phyloP scores from a whole-genome alignment of 1,140 invertebrate species.

The Pinna nobilis region DNA sequence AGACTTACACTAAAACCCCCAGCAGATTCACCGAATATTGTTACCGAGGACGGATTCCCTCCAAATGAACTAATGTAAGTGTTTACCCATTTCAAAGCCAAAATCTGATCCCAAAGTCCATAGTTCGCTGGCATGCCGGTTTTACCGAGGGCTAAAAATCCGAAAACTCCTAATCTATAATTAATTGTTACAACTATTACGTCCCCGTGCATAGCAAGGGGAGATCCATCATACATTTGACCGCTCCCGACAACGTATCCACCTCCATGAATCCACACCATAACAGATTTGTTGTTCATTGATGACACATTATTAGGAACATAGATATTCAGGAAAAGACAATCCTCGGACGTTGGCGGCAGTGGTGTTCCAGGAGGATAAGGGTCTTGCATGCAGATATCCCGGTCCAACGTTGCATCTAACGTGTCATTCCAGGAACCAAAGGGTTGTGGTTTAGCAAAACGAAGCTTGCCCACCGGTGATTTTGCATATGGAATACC shows the following conservation, averaged over 20 bases:
- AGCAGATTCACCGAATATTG: not conserved
- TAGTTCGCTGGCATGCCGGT: not conserved
- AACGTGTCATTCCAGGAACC: conserved; percentile 7
- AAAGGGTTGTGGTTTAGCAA: not conserved
- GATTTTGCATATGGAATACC: conserved; percentile 72
- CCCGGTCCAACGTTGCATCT: conserved; percentile 1
- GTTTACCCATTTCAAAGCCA: not conserved
- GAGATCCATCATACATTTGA: not conserved
- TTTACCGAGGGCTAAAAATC: not conserved
- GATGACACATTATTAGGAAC: not conserved
- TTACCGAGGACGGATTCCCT: not conserved
- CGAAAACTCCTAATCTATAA: not conserved
- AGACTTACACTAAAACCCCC: not conserved
- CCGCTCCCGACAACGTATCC: not conserved
- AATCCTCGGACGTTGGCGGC: not conserved
- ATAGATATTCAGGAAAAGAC: not conserved
- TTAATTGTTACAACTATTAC: not conserved
- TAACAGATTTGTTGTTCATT: not conserved
- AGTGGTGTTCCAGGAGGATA: not conserved
- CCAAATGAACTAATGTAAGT: not conserved
- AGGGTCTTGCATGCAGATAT: not conserved
- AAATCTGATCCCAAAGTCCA: not conserved
- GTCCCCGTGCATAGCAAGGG: not conserved
- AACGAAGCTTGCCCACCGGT: conserved; percentile 3
- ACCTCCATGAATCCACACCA: not conserved